These are phyloP conservation scores for Cyphomyrmex costatus DNA, from an alignment of 1,140 invertebrate genomes.

Conservation along the genomic window DNA sequence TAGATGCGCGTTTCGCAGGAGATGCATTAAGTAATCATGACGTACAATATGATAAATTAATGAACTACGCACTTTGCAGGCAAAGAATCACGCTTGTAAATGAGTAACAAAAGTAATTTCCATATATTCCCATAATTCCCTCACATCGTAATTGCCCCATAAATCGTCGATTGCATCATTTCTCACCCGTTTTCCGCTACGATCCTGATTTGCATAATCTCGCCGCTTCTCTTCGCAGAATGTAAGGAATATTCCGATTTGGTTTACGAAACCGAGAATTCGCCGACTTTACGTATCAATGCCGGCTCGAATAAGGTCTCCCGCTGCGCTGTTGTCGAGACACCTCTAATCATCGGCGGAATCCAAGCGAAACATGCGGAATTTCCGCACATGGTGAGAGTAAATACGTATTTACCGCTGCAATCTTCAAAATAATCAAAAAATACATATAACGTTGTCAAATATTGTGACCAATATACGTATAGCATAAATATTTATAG, in stretches of 20 bases:
- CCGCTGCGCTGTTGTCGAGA: slow-evolving; percentile 81
- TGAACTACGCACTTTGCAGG: background rate
- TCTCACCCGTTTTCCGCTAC: background rate
- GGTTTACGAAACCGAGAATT: slow-evolving; percentile 73
- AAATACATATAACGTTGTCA: background rate
- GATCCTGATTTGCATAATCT: background rate
- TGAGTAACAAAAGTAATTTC: background rate
- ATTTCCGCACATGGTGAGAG: slow-evolving; percentile 86
- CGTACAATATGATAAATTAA: background rate
- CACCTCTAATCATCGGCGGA: slow-evolving; percentile 85
- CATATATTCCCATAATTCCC: background rate
- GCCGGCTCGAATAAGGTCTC: slow-evolving; percentile 73
- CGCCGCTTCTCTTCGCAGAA: slow-evolving; percentile 70
- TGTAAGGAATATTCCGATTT: slow-evolving; percentile 79
- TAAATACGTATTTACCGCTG: background rate
- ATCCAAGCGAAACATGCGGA: slow-evolving; percentile 79
- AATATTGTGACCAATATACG: background rate
- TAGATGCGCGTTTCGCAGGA: background rate
- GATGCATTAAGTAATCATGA: slow-evolving; percentile 2
- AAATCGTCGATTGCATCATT: background rate
- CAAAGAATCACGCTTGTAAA: background rate
- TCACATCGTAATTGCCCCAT: background rate
- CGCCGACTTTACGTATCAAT: slow-evolving; percentile 75
- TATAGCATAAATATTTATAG: background rate
- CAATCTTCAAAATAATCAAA: background rate